phyloP scores from a whole-genome alignment of 2,797 vertebrate genomes.

The Enteromius trimaculatus region DNA sequence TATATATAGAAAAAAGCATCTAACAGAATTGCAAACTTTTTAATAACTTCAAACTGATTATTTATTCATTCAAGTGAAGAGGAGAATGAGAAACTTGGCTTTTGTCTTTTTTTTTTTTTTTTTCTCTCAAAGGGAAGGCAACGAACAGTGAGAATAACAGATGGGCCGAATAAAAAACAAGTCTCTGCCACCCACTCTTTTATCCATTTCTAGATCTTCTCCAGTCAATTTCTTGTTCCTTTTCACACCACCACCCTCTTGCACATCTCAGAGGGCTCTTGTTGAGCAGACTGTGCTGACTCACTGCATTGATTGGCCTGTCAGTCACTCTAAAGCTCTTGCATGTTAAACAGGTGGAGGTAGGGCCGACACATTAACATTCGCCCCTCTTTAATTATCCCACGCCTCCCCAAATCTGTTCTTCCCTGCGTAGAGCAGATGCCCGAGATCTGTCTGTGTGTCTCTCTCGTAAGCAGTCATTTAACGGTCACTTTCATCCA shows the following conservation, averaged over 20 bases:
- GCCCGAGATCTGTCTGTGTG: background rate
- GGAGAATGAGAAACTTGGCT: background rate
- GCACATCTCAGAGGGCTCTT: conserved; percentile 33
- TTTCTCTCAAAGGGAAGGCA: background rate
- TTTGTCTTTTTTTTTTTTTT: conserved; percentile 29
- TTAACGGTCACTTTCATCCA: conserved; percentile 5
- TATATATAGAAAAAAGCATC: too few species aligned
- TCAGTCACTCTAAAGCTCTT: conserved; percentile 44
- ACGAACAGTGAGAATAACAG: conserved; percentile 35
- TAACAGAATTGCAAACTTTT: background rate
- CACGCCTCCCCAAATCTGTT: conserved; percentile 28
- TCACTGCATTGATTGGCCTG: conserved; percentile 42
- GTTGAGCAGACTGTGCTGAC: conserved; percentile 51
- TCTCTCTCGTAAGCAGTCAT: conserved; percentile 15
- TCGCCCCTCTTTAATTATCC: conserved; percentile 37
- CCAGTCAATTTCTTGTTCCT: conserved; percentile 20
- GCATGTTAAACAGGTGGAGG: conserved; percentile 50
- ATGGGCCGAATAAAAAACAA: conserved; percentile 46
- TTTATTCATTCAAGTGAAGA: background rate
- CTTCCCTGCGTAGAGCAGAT: background rate
- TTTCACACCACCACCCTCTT: conserved; percentile 24
- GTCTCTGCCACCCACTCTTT: conserved; percentile 45
- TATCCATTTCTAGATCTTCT: conserved; percentile 43
- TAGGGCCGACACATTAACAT: conserved; percentile 23
- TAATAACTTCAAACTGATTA: conserved; percentile 11